Base-by-base conservation (phyloP, 2,888 invertebrate species). In the Callyntrura guangdongensis region DNA sequence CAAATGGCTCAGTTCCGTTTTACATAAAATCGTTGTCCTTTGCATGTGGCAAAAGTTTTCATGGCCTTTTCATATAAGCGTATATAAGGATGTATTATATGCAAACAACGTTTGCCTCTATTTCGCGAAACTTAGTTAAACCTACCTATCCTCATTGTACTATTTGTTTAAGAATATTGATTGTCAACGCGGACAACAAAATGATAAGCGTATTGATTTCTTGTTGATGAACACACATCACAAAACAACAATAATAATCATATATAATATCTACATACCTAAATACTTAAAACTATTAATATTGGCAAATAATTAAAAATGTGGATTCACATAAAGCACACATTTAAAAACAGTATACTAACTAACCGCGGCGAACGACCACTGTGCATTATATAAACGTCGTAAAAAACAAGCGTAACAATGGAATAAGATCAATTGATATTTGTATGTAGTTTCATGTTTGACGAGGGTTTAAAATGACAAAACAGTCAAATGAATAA, bases 151-250 rank as follows among this genome's bases (percentile, higher is more conserved):
- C 47, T 25, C 1, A 17, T 59, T 79, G 27, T 79, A 36, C 27
- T 79, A 79, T 36, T n/a, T 25, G 8, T 49, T 82, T 61, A 69
- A 69, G 36, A 69, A 69, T 69, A 47, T 84, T 84, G 25, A 64
- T 53, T 64, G 22, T 47, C 14, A 17, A 36, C 67, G 27, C 20
- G 22, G 67, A 36, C 56, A 8, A 77, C 47, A 59, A 61, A 77
- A 86, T 36, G 9, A 27, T 89, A 89, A 89, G 89, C 89, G 89
- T 89, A 89, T 72, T 89, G 77, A 56, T 74, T 56, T 89, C 79
- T 27, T 49, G 14, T 64, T 27, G 61, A 47, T 82, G 79, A 85
- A 85, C 85, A 89, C 89, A 81, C 53, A 22, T 25, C 77, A 45
- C 17, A 81, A 69, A 72, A 20, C 17, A 67, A 6, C 9, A 67